Percentiles rank a stretch among this genome's conserved stretches.
phyloP scores from a whole-genome alignment of 1,140 invertebrate genomes.

The Hypsibius dujardini region DNA sequence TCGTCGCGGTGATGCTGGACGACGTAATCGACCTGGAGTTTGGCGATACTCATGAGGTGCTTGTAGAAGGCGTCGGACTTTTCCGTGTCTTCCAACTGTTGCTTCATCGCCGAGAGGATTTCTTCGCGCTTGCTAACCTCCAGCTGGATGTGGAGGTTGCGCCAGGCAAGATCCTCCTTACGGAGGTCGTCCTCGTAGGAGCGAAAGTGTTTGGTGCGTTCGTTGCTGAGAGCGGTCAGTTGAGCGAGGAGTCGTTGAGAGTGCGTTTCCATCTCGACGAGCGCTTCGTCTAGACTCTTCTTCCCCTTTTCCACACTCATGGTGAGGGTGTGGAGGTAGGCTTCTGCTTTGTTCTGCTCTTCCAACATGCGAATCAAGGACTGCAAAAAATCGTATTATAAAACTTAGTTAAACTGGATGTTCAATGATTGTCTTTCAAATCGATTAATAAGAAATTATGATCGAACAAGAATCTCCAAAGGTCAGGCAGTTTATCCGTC shows the following conservation, averaged over 20 bases:
- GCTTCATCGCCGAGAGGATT: not conserved
- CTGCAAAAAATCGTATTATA: too few species aligned
- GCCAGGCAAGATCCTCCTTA: not conserved
- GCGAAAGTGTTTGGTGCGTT: not conserved
- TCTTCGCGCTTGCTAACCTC: not conserved
- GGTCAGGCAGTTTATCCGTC: too few species aligned
- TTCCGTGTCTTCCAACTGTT: not conserved
- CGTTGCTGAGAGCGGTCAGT: not conserved
- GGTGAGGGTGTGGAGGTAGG: not conserved
- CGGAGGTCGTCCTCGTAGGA: not conserved
- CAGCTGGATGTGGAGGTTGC: not conserved
- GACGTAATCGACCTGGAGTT: not conserved
- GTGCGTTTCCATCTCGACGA: not conserved
- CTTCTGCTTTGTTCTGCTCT: conserved; percentile 3
- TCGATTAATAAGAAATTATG: too few species aligned
- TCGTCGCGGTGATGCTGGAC: not conserved
- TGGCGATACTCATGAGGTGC: not conserved
- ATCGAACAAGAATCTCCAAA: too few species aligned
- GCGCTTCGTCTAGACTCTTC: not conserved
- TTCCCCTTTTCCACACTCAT: not conserved
- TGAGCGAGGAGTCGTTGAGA: not conserved
- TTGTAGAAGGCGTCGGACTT: not conserved
- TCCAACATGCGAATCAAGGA: not conserved
- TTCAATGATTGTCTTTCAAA: too few species aligned
- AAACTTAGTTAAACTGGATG: too few species aligned